Evolutionary conservation across 2,113 vertebrate genomes (phyloP).

Genomic region (Neodon shergylaensis): DNA sequence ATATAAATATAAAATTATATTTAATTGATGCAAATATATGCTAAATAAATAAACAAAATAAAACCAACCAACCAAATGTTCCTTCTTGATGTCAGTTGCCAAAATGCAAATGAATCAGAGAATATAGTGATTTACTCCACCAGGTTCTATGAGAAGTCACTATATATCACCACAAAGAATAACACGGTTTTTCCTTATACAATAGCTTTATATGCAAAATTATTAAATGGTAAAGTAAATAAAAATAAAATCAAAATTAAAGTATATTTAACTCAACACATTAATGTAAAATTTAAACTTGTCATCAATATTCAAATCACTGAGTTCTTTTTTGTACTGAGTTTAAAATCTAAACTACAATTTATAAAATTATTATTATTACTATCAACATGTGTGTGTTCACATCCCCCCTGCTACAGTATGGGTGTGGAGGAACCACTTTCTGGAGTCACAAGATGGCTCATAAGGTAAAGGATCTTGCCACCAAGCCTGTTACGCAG

Average conservation of each 20-base stretch:
- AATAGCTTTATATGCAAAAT: not conserved
- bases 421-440: not conserved
- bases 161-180: not conserved
- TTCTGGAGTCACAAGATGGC: not conserved
- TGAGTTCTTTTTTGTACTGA: not conserved
- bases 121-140: not conserved
- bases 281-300: not conserved
- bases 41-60: not conserved
- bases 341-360: not conserved
- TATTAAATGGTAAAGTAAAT: not conserved
- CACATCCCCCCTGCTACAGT: not conserved
- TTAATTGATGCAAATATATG: not conserved
- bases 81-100: not conserved
- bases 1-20: not conserved
- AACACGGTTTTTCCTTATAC: not conserved
- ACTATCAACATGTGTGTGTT: not conserved
- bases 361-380: not conserved
- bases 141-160: not conserved
- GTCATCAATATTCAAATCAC: conserved; percentile 15
- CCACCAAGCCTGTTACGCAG: not conserved
- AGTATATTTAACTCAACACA: conserved; percentile 16
- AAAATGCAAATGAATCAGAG: not conserved
- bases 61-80: not conserved
- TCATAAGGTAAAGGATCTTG: not conserved
- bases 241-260: not conserved